A percentile compares a stretch with the other conserved stretches of the same genome.
phyloP scores from a whole-genome alignment of 2,888 invertebrate genomes.

The Drosophila diplacantha region DNA sequence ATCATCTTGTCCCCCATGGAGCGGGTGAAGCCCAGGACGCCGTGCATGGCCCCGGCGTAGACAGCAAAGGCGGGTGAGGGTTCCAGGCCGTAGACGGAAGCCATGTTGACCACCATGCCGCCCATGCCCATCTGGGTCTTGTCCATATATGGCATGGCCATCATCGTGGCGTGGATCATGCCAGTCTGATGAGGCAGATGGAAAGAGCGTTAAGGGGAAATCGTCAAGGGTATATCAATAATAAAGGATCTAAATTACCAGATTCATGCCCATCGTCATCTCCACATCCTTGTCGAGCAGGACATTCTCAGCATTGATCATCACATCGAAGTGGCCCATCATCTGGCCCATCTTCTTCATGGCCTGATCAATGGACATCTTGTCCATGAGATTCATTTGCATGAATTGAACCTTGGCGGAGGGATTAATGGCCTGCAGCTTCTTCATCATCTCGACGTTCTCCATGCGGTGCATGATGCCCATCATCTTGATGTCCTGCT shows the following conservation, averaged over 20 bases:
- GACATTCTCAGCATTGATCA: conserved; percentile 73
- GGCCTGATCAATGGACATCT: conserved; percentile 64
- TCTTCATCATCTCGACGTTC: conserved; percentile 72
- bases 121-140: conserved; percentile 73
- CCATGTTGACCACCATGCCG: conserved; percentile 74
- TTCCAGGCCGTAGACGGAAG: conserved; percentile 75
- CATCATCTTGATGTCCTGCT: conserved; percentile 68
- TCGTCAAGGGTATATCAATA: not conserved
- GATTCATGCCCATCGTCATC: conserved; percentile 73
- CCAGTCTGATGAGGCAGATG: conserved; percentile 55
- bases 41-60: conserved; percentile 75
- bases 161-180: conserved; percentile 70
- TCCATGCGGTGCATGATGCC: conserved; percentile 73
- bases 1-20: conserved; percentile 70
- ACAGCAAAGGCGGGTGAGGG: conserved; percentile 73
- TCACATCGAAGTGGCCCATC: conserved; percentile 72
- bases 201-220: not conserved
- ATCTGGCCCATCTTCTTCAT: conserved; percentile 63
- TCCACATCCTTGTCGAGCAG: conserved; percentile 75
- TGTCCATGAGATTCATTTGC: conserved; percentile 71
- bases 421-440: conserved; percentile 66
- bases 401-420: conserved; percentile 65
- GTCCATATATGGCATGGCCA: conserved; percentile 74
- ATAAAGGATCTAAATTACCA: conserved; percentile 33
- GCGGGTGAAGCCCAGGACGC: conserved; percentile 75